Evolutionary conservation across 2,113 vertebrate species (phyloP), one percentile per base, ranked within the genome.

Genomic region (Pontoporia blainvillei): DNA sequence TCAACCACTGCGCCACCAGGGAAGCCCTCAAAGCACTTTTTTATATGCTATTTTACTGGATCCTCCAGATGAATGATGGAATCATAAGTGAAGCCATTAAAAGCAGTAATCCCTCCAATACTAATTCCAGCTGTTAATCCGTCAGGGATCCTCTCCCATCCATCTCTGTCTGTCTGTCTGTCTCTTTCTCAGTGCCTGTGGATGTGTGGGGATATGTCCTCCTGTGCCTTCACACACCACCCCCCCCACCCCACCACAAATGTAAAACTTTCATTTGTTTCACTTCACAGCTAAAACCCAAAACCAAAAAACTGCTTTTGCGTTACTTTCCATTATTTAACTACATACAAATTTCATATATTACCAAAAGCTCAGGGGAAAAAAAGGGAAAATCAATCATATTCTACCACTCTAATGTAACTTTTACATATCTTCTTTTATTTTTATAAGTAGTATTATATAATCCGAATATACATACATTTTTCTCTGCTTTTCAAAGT

Each of bases 401-500:
- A 82, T 84, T 76, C 52, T 62, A 61, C 36, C 79, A 95, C 11
- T 66, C 44, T 71, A 49, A 71, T 86, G 12, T 21, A 81, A 57
- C 67, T 91, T 91, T 72, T 94, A 87, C 12, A 57, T n/a, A 79
- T 64, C 61, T 88, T 52, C 34, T 82, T 94, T 91, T 86, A 87
- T 66, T 75, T 86, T 72, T 39, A n/a, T 39, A 85, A 78, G 27
- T 18, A 93, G 41, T 34, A 95, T 29, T 71, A n/a, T 46, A 88
- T 62, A 86, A 92, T 54, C 52, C 72, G n/a, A 84, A 29, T 57
- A 71, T 18, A 49, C 2, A 41, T 66, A 9, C 72, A 46, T 59
- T 95, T 73, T 92, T 57, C 54, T 95, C 54, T 96, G 69, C 41
- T 71, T 59, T 94, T 72, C 61, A 72, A 66, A 54, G 17, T 31